Evolutionary conservation across 2,888 invertebrate genomes (phyloP), one percentile per base, ranked within the genome.

Genomic region (Tinea semifulvella): DNA sequence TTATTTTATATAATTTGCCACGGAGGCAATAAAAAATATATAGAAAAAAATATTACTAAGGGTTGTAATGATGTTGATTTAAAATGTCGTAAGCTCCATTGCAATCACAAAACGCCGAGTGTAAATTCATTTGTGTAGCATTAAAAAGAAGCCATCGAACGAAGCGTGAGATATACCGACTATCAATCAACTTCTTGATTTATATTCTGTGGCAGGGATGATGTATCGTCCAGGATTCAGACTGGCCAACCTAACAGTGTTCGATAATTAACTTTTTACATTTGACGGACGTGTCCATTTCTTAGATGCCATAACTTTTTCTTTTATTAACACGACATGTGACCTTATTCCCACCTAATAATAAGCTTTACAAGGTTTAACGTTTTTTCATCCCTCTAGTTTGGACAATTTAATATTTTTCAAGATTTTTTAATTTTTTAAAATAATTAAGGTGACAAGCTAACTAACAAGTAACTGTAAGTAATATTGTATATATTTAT

Each of bases 221-320:
- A 80, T 80, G 75, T 72, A 79, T 79, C 70, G 61, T 65, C 50
- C 55, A 48, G 58, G 58, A 61, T 58, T 54, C 57, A 59, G 56
- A 55, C 60, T 61, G 63, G 56, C 60, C 16, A 56, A 62, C 64
- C 68, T 64, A 65, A 69, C 67, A 73, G 71, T 68, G 69, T 73
- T 66, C 64, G 69, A 73, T 80, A 80, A 80, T 80, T 80, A 80
- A 80, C 77, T 77, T 77, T 79, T 79, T 67, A 68, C 69, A 65
- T 72, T 73, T 74, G 76, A 79, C 65, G 66, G 69, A 74, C 73
- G 63, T 74, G 72, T 71, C 68, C 67, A 73, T 70, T 60, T 67
- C 40, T 40, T 40, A 22, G 40, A 40, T n/a, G 40, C 22, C 40
- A 22, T n/a, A n/a, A n/a, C n/a, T n/a, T n/a, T n/a, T n/a, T n/a